A percentile compares a stretch with the other conserved stretches of the same genome.
Conservation (phyloP, 1,140 invertebrate genomes). For the Aplysia californica region DNA sequence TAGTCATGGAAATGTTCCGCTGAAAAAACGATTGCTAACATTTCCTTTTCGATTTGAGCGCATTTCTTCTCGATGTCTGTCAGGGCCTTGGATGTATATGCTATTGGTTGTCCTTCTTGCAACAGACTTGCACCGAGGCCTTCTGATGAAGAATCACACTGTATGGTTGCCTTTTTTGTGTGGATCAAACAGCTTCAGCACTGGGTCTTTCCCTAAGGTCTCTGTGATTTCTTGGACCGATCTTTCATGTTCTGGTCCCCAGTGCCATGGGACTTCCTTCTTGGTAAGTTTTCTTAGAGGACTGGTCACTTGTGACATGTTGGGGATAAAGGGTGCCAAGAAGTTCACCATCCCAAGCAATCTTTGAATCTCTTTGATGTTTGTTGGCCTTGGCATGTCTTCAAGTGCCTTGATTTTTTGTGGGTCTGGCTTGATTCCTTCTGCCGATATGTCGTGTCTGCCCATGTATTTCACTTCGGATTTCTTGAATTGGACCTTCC, state of each 20-base stretch:
- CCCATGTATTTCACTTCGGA: slow-evolving; percentile 62
- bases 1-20: slow-evolving; percentile 70
- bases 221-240: slow-evolving; percentile 27
- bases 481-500: slow-evolving; percentile 29
- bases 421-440: slow-evolving; percentile 57
- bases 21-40: slow-evolving; percentile 69
- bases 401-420: slow-evolving; percentile 58
- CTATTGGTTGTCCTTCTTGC: slow-evolving; percentile 38
- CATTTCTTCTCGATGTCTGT: slow-evolving; percentile 31
- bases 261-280: slow-evolving; percentile 31
- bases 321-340: slow-evolving; percentile 31
- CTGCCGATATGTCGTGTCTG: slow-evolving; percentile 51
- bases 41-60: slow-evolving; percentile 70
- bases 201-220: slow-evolving; percentile 4
- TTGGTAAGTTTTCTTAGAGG: slow-evolving; percentile 27
- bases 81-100: slow-evolving; percentile 36
- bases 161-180: slow-evolving; percentile 29
- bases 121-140: slow-evolving; percentile 38
- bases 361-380: slow-evolving; percentile 27
- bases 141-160: slow-evolving; percentile 41
- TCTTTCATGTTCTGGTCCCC: slow-evolving; percentile 21
- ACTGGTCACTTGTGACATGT: slow-evolving; percentile 30
- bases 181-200: slow-evolving; percentile 32
- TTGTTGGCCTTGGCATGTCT: slow-evolving; percentile 36
- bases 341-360: slow-evolving; percentile 40